phyloP scores from a whole-genome alignment of 2,888 invertebrate species.

The Deilephila porcellus region DNA sequence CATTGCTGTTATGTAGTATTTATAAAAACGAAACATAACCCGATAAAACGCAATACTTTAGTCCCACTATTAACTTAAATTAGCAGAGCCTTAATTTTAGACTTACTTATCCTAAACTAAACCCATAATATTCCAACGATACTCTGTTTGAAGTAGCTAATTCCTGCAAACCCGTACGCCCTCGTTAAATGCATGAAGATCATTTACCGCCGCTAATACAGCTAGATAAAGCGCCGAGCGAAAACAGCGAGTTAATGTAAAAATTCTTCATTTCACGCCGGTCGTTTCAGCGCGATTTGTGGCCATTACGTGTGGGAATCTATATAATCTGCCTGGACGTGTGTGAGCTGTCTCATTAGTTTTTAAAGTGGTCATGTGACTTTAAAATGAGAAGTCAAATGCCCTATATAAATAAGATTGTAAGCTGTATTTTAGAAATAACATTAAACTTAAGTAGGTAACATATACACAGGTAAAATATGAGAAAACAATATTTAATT shows the following conservation, averaged over 20 bases:
- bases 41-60: no score
- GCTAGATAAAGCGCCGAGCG: slow-evolving; percentile 8
- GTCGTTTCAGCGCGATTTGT: slow-evolving; percentile 29
- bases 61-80: no score
- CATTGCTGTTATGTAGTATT: no score
- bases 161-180: not conserved
- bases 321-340: not conserved
- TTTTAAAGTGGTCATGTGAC: not conserved
- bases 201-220: slow-evolving; percentile 2
- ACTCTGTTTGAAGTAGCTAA: not conserved
- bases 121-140: not conserved
- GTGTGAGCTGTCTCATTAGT: not conserved
- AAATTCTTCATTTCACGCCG: slow-evolving; percentile 34
- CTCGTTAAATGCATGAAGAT: slow-evolving; percentile 11
- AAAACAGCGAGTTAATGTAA: slow-evolving; percentile 32
- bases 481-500: no score
- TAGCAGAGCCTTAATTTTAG: no score
- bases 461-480: no score
- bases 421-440: no score
- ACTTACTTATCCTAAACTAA: not conserved
- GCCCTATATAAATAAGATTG: no score
- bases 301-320: slow-evolving; percentile 8
- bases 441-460: no score
- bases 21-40: no score
- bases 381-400: not conserved